Evolutionary conservation across 2,113 vertebrate species (phyloP).

Genomic region (Sciurus niger): DNA sequence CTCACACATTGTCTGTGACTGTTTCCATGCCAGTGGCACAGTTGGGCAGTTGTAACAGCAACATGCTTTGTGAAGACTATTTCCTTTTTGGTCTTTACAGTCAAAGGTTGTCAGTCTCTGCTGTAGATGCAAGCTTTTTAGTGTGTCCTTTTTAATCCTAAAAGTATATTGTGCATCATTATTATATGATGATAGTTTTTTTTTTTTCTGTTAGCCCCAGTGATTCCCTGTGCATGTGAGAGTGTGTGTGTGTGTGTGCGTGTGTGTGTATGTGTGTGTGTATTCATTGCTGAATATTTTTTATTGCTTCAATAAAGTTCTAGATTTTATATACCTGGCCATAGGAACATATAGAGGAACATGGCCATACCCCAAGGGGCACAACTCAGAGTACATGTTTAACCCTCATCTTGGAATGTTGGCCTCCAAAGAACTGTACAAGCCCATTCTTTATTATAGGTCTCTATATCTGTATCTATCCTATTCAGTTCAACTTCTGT

Average conservation of each 20-base stretch:
- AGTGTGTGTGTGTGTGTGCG: rapidly evolving
- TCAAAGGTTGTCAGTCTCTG: background rate
- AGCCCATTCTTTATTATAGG: too few relatives aligned
- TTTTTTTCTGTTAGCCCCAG: background rate
- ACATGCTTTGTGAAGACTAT: background rate
- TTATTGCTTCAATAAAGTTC: conserved; percentile 29
- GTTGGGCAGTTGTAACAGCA: background rate
- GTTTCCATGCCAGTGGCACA: background rate
- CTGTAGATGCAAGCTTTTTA: background rate
- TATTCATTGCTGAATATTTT: background rate
- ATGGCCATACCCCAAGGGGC: background rate
- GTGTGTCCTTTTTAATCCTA: background rate
- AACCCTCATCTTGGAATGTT: too few relatives aligned
- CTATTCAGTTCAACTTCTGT: too few relatives aligned
- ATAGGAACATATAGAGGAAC: background rate
- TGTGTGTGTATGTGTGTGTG: background rate
- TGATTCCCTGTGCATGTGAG: background rate
- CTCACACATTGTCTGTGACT: background rate
- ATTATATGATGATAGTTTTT: background rate
- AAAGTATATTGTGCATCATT: background rate
- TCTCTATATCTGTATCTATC: too few relatives aligned
- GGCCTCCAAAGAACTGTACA: too few relatives aligned
- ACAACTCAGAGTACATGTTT: background rate
- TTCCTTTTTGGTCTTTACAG: background rate
- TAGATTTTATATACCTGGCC: conserved; percentile 49